A percentile compares a stretch with the other conserved stretches of the same genome.
Conservation (phyloP, 2,113 vertebrate species). For the Columba livia region DNA sequence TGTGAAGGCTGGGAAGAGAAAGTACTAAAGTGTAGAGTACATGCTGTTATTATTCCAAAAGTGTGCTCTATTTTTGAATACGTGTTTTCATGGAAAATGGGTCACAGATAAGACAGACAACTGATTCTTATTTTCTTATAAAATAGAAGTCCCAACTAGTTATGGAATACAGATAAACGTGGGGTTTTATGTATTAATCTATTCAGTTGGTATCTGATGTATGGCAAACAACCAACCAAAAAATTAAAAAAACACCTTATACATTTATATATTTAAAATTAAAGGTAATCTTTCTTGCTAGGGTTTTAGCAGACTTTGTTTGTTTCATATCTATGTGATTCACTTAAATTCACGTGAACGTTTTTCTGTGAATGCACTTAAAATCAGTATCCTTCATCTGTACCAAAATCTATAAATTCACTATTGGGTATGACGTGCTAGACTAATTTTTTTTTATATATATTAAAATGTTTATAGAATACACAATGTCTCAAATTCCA, state of each 20-base stretch:
- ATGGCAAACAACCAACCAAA: background rate
- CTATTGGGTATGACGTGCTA: background rate
- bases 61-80: background rate
- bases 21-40: background rate
- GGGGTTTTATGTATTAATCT: background rate
- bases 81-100: accelerated
- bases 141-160: background rate
- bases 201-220: background rate
- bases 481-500: background rate
- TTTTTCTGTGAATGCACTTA: background rate
- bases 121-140: background rate
- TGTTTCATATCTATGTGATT: background rate
- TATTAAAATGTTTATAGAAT: background rate
- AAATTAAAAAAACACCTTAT: accelerated
- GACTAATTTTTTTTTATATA: background rate
- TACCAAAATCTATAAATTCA: background rate
- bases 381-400: background rate
- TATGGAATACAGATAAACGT: background rate
- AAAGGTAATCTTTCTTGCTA: background rate
- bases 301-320: background rate
- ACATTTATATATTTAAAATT: background rate
- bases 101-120: background rate
- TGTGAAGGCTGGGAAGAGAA: background rate
- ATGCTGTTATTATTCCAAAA: background rate
- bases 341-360: background rate